A percentile compares a stretch with the other conserved stretches of the same genome.
phyloP scores from a whole-genome alignment of 1,140 invertebrate species.

The Orius insidiosus region DNA sequence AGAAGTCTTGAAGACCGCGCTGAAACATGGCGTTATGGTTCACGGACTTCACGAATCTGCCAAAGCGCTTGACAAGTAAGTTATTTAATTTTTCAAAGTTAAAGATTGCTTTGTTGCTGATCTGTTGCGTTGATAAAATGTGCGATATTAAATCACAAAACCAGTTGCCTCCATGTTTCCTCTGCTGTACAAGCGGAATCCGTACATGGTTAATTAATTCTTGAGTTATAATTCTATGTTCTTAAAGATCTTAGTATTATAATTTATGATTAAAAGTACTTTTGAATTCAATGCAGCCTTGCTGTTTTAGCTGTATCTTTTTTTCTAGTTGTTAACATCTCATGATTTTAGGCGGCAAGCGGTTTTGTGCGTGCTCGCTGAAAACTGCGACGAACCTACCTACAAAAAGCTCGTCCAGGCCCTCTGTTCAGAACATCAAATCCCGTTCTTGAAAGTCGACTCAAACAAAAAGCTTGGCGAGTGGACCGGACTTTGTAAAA shows the following conservation, averaged over 20 bases:
- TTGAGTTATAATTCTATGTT: too few species aligned
- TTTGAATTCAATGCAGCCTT: too few species aligned
- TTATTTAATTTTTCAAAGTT: constrained; percentile 3
- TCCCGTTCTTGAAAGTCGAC: constrained; percentile 92
- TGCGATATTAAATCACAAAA: too few species aligned
- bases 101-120: too few species aligned
- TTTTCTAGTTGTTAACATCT: not conserved
- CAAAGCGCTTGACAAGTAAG: constrained; percentile 92
- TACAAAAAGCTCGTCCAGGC: constrained; percentile 98
- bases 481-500: constrained; percentile 98
- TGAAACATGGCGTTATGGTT: constrained; percentile 87
- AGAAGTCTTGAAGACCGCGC: constrained; percentile 88
- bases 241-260: too few species aligned
- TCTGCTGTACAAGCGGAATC: too few species aligned
- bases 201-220: too few species aligned
- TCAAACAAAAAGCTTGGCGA: constrained; percentile 32
- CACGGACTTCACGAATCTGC: constrained; percentile 92
- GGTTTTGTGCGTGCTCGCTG: constrained; percentile 86
- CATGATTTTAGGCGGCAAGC: constrained; percentile 63
- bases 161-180: too few species aligned
- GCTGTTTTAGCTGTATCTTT: constrained; percentile 1
- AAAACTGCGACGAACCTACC: constrained; percentile 93
- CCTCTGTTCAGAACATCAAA: constrained; percentile 97
- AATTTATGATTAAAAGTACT: too few species aligned
- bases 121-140: too few species aligned